phyloP scores from a whole-genome alignment of 1,140 invertebrate species.

The Hyles vespertilio region DNA sequence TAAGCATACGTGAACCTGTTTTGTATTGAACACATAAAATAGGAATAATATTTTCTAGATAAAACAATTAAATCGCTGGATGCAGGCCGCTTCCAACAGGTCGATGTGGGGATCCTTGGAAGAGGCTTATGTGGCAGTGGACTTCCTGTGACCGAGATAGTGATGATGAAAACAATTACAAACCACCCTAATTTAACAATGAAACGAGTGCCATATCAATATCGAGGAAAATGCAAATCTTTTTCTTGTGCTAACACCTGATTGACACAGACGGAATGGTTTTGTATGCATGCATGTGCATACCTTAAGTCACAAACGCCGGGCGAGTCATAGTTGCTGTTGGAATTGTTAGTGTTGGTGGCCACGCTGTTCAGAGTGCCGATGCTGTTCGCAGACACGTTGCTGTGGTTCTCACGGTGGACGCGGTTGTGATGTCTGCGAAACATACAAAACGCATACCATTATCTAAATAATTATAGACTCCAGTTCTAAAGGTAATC shows the following conservation, averaged over 20 bases:
- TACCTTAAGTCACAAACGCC: conserved; percentile 74
- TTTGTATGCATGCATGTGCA: neutral
- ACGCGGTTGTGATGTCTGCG: conserved; percentile 81
- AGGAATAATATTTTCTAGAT: too few species aligned
- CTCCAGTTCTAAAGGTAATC: neutral
- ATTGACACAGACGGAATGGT: too few species aligned
- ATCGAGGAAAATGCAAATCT: too few species aligned
- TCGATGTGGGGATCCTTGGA: too few species aligned
- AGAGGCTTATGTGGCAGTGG: too few species aligned
- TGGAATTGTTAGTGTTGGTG: conserved; percentile 57
- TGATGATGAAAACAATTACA: too few species aligned
- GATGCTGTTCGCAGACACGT: conserved; percentile 72
- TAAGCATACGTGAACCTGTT: neutral
- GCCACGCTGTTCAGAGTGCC: conserved; percentile 65
- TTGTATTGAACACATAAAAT: neutral
- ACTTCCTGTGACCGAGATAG: too few species aligned
- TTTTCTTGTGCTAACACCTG: too few species aligned
- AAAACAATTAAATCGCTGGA: too few species aligned
- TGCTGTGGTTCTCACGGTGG: conserved; percentile 78
- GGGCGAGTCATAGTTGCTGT: conserved; percentile 64
- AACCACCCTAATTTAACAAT: too few species aligned
- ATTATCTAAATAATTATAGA: neutral
- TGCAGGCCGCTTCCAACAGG: too few species aligned
- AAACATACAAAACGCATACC: neutral
- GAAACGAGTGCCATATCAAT: too few species aligned